Conservation (phyloP, 2,797 vertebrate species). For the Cyprinella venusta region DNA sequence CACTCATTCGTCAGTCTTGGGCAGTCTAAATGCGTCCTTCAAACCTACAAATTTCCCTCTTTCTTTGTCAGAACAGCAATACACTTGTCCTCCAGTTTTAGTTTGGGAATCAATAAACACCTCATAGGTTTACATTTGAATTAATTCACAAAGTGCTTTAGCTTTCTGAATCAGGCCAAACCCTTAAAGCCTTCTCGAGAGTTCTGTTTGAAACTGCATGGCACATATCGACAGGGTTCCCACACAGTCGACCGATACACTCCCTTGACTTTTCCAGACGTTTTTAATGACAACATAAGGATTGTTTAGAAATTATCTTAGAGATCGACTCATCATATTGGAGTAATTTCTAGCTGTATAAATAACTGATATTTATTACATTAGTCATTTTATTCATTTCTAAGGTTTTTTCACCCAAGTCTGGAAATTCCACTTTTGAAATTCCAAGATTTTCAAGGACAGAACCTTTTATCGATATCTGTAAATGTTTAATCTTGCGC, state of each 20-base stretch:
- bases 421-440: neutral
- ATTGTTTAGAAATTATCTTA: neutral
- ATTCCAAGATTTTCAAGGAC: neutral
- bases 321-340: neutral
- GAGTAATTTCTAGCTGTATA: neutral
- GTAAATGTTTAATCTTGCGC: no score
- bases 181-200: neutral
- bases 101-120: neutral
- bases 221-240: neutral
- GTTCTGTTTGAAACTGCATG: neutral
- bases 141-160: neutral
- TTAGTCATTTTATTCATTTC: neutral
- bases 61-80: conserved; percentile 4
- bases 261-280: neutral
- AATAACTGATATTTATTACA: neutral
- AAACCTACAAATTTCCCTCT: neutral
- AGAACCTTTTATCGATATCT: neutral
- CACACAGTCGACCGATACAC: neutral
- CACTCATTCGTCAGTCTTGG: conserved; percentile 6
- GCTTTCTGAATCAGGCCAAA: neutral
- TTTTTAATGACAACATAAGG: neutral
- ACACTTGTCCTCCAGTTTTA: conserved; percentile 8
- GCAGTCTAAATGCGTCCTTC: conserved; percentile 2
- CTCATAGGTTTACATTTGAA: neutral
- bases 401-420: neutral